A percentile compares a stretch with the other conserved stretches of the same genome.
phyloP scores from a whole-genome alignment of 2,888 invertebrate genomes.

The Leucophenga maculata region DNA sequence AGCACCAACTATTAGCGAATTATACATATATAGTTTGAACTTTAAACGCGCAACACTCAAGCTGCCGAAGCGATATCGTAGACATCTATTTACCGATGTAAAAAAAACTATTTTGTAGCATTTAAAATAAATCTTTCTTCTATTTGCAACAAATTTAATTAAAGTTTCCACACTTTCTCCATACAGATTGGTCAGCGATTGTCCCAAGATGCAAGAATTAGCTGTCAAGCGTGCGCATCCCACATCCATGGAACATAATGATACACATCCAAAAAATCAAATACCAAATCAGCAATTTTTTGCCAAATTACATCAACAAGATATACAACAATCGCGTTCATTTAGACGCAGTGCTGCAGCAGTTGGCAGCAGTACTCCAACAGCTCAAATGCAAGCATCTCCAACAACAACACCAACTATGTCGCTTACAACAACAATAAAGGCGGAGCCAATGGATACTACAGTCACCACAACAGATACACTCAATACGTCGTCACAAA shows the following conservation, averaged over 20 bases:
- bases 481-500: too few relatives aligned
- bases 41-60: too few relatives aligned
- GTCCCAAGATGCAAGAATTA: constrained; percentile 89
- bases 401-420: background rate
- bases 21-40: too few relatives aligned
- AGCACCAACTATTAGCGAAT: too few relatives aligned
- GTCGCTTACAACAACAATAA: background rate
- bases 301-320: constrained; percentile 72
- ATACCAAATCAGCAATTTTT: constrained; percentile 71
- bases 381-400: background rate
- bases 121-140: too few relatives aligned
- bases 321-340: constrained; percentile 64
- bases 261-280: constrained; percentile 69
- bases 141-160: too few relatives aligned
- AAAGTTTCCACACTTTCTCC: background rate
- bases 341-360: constrained; percentile 42
- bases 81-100: too few relatives aligned
- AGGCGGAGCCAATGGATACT: background rate
- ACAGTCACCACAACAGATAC: background rate
- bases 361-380: too few relatives aligned
- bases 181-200: constrained; percentile 77
- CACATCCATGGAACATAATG: constrained; percentile 76
- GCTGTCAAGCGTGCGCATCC: constrained; percentile 80
- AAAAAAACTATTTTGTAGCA: too few relatives aligned
- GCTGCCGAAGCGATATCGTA: too few relatives aligned